Evolutionary conservation across 92 coral and sea anemone genomes (phyloP), one percentile per base, ranked within the genome.

Genomic region (Isaurus tuberculatus): DNA sequence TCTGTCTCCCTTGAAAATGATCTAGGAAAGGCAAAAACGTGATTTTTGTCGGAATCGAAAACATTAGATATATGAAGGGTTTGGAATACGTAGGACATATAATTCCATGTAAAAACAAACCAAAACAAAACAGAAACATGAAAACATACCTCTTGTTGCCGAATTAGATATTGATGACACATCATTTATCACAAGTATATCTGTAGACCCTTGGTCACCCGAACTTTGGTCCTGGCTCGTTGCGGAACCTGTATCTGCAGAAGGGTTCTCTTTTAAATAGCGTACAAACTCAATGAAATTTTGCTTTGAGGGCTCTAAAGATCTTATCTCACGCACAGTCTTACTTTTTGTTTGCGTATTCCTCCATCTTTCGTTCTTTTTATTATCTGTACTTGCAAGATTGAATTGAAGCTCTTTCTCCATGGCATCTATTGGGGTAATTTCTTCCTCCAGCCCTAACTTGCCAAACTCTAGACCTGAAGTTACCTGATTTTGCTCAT

Each of bases 351-450:
- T 22, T 10, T 25, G 19, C 33, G 46, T 5, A 0, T 2, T 34
- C 1, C 20, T 66, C 4, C 8, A 2, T 3, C 14, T 33, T 16
- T 33, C 1, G n/a, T 37, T 43, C 19, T 17, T 28, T 26, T 72
- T 26, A 19, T 3, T 13, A 13, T 42, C 78, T 49, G 13, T 20
- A 31, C 14, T 31, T 34, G 69, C 44, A 34, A 77, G 70, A 11
- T 57, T 67, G 26, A 67, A 77, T 43, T 77, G 70, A 7, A 77
- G 11, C 68, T 77, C 82, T 5, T 77, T 67, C 13, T 77, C 82
- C 82, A 77, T 77, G 1, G 70, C 70, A 58, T 77, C 82, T 58
- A 77, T 57, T 17, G 68, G 42, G 2, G 82, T 57, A 51, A 34
- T 57, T 2, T 34, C 48, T 23, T 77, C 68, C 25, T 33, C 82